These are phyloP conservation scores for Dascillus cervinus DNA, from an alignment of 2,888 invertebrate species.

Conservation along the genomic window DNA sequence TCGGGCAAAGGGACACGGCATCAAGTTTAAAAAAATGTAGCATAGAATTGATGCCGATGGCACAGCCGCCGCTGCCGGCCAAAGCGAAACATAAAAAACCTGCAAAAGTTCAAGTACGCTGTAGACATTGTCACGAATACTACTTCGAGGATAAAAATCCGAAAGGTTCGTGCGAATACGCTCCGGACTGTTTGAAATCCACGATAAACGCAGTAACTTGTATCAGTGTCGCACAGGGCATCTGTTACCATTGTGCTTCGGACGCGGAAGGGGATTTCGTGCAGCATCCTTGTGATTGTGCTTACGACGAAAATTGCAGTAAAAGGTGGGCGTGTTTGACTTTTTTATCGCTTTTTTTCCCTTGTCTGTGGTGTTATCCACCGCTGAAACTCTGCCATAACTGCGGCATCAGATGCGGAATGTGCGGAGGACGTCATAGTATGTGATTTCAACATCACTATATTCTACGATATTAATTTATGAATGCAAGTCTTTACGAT, in stretches of 20 bases:
- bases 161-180: conserved; percentile 78
- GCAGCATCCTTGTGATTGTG: conserved; percentile 78
- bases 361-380: conserved; percentile 91
- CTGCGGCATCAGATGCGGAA: conserved; percentile 70
- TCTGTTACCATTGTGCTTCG: conserved; percentile 90
- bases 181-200: conserved; percentile 74
- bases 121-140: conserved; percentile 70
- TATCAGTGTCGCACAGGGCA: conserved; percentile 71
- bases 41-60: conserved; percentile 46
- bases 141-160: conserved; percentile 79
- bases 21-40: conserved; percentile 60
- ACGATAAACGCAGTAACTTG: conserved; percentile 79
- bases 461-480: conserved; percentile 33
- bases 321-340: conserved; percentile 83
- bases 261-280: conserved; percentile 84
- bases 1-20: conserved; percentile 43
- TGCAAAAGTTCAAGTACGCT: conserved; percentile 36
- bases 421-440: conserved; percentile 77
- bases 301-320: conserved; percentile 61
- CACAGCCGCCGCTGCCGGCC: conserved; percentile 44
- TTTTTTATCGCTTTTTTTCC: conserved; percentile 78
- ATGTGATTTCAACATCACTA: conserved; percentile 32
- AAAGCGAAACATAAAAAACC: conserved; percentile 39
- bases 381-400: conserved; percentile 79
- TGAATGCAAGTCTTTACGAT: not conserved